These are phyloP conservation scores for Xylota segnis DNA, from an alignment of 2,888 invertebrate genomes.

Conservation along the genomic window DNA sequence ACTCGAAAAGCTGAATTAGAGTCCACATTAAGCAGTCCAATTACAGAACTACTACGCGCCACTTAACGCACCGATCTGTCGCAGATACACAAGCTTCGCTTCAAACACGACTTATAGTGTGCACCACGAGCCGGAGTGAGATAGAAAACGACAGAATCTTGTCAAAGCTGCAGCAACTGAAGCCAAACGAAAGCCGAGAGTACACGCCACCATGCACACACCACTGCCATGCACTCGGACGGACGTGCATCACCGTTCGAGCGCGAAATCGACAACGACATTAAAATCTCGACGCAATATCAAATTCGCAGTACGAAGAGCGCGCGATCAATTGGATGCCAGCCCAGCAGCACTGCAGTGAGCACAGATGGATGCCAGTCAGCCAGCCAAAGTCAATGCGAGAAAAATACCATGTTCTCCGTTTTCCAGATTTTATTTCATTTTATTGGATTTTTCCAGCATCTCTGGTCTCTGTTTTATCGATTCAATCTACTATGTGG, in stretches of 20 bases:
- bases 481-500: slow-evolving; percentile 25
- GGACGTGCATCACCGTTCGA: slow-evolving; percentile 80
- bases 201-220: slow-evolving; percentile 64
- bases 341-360: slow-evolving; percentile 25
- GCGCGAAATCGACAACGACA: slow-evolving; percentile 83
- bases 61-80: slow-evolving; percentile 69
- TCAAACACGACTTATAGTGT: neutral
- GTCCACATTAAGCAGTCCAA: slow-evolving; percentile 52
- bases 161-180: slow-evolving; percentile 68
- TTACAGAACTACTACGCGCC: slow-evolving; percentile 63
- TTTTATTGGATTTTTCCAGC: slow-evolving; percentile 61
- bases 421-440: slow-evolving; percentile 71
- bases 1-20: slow-evolving; percentile 44
- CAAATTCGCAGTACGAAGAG: slow-evolving; percentile 63
- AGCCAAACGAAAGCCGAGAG: slow-evolving; percentile 74
- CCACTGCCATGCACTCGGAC: slow-evolving; percentile 72
- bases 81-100: slow-evolving; percentile 34
- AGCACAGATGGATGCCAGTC: slow-evolving; percentile 22
- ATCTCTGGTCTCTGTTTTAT: slow-evolving; percentile 19
- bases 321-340: slow-evolving; percentile 66
- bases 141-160: slow-evolving; percentile 52
- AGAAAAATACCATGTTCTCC: slow-evolving; percentile 57
- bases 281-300: slow-evolving; percentile 80
- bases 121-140: neutral
- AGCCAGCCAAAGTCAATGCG: slow-evolving; percentile 25